Evolutionary conservation across 2,888 invertebrate genomes (phyloP), one percentile per base, ranked within the genome.

Genomic region (Caenorhabditis drosophilae): DNA sequence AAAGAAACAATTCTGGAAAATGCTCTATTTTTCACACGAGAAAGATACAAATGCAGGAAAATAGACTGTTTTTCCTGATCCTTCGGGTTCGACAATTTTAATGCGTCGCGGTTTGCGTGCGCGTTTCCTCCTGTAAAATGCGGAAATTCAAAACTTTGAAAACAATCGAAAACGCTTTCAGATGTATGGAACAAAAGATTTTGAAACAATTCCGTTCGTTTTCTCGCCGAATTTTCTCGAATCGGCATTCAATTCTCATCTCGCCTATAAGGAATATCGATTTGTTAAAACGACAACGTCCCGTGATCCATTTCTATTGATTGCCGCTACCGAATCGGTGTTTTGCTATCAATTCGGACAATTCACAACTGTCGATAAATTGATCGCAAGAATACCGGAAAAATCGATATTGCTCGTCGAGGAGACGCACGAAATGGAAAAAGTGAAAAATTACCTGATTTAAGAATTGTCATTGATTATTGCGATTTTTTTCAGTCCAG

Each of bases 331-430:
- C 6, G 31, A 31, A 31, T 31, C 31, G 31, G 12, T 12, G 31
- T 31, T 31, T 31, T 6, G 6, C 12, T 31, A 9, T 31, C 31
- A 31, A 12, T 31, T 31, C 12, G 6, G 7, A 12, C 6, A 31
- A 9, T 31, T 9, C 12, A 31, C 6, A 9, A 31, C 12, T 6
- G 6, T 47, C 3, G 35, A 47, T 45, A 35, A 20, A 26, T 38
- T 22, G 26, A 27, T n/a, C 34, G 47, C 61, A 27, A 53, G 75
- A 22, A 67, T 75, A 26, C 75, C 75, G 1, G 62, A 64, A 22
- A 62, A 71, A 22, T 73, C 73, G 7, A 68, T 75, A 25, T 27
- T 75, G 22, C 44, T 75, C 16, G 71, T 68, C 7, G 75, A 75
- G 25, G 25, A 38, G 16, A 54, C 67, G 20, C 9, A 47, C 9